These are phyloP conservation scores for Sinohyriopsis cumingii DNA, from an alignment of 2,888 invertebrate species.

Conservation along the genomic window DNA sequence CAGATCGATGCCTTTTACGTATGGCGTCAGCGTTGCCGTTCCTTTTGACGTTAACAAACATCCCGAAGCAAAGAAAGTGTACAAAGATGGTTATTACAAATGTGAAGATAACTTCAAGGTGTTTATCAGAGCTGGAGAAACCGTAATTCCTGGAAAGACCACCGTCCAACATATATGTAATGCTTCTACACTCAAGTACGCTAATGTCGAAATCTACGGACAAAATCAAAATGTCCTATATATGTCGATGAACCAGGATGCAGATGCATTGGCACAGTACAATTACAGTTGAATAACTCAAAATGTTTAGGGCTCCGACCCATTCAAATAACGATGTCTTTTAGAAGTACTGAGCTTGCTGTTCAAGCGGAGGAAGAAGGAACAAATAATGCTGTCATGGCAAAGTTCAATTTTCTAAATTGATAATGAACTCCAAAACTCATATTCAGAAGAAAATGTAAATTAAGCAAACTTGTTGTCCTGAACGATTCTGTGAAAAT, in stretches of 20 bases:
- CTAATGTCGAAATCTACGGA: slow-evolving; percentile 24
- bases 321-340: no score
- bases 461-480: no score
- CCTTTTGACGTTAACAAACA: slow-evolving; percentile 2
- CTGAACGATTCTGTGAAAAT: no score
- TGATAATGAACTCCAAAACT: no score
- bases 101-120: slow-evolving; percentile 12
- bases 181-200: background rate
- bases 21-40: slow-evolving; percentile 17
- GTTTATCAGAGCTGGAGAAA: slow-evolving; percentile 5
- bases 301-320: no score
- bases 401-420: no score
- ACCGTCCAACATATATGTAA: slow-evolving; percentile 5
- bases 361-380: no score
- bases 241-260: slow-evolving; percentile 20
- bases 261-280: slow-evolving; percentile 8
- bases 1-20: slow-evolving; percentile 28
- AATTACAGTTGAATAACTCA: no score
- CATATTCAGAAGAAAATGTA: no score
- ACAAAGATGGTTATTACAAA: slow-evolving; percentile 1
- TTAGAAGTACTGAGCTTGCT: no score
- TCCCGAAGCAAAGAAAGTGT: background rate
- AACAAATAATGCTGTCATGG: no score
- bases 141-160: slow-evolving; percentile 5
- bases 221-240: slow-evolving; percentile 10